These are phyloP conservation scores for Megaceryle torquata DNA, from an alignment of 2,113 vertebrate genomes.

Conservation along the genomic window DNA sequence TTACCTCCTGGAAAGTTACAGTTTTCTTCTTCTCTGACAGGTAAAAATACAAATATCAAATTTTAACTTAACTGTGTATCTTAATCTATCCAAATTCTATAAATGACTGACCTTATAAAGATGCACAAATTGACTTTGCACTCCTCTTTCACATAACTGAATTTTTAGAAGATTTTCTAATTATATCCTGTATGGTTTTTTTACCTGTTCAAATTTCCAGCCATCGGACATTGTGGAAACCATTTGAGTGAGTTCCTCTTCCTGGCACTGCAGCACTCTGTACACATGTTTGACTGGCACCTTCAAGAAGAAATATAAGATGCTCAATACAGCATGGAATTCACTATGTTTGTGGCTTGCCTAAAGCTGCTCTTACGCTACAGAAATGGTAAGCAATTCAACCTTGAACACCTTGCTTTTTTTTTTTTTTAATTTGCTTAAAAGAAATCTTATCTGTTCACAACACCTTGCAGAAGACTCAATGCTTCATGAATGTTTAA, in stretches of 20 bases:
- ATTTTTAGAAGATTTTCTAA: not conserved
- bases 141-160: not conserved
- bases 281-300: conserved; percentile 96
- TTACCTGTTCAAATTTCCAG: conserved; percentile 99
- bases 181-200: not conserved
- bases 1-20: not conserved
- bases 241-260: conserved; percentile 98
- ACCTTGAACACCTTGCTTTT: not conserved
- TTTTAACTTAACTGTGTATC: not conserved
- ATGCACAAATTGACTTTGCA: not conserved
- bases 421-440: not conserved
- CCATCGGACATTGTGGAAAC: conserved; percentile 99
- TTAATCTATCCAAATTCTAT: not conserved
- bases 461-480: not conserved
- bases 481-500: not conserved
- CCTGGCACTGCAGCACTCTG: conserved; percentile 96
- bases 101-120: not conserved
- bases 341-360: not conserved
- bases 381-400: not conserved
- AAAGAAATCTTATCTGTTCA: not conserved
- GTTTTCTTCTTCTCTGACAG: not conserved
- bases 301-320: conserved; percentile 61
- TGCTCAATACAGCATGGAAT: not conserved
- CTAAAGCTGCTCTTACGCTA: not conserved
- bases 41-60: not conserved